Conservation (phyloP, 2,113 vertebrate species). For the Thamnophis sirtalis region DNA sequence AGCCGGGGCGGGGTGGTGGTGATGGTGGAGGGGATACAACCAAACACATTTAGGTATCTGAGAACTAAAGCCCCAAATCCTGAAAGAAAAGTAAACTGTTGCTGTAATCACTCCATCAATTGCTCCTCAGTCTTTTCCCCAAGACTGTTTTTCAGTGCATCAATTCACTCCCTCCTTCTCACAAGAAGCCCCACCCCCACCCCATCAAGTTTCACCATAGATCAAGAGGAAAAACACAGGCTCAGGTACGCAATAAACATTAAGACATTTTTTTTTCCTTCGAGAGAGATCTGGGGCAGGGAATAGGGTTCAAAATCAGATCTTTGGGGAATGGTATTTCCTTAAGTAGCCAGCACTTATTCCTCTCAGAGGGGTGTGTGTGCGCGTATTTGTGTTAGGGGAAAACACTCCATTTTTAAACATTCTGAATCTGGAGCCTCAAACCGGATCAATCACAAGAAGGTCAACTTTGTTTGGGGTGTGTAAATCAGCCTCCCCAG, state of each 20-base stretch:
- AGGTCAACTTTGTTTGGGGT: constrained; percentile 40
- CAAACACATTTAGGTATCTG: neutral
- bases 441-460: constrained; percentile 55
- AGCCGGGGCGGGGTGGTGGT: neutral
- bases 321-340: constrained; percentile 57
- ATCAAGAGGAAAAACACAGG: constrained; percentile 69
- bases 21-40: neutral
- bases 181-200: constrained; percentile 44
- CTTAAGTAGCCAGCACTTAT: constrained; percentile 57
- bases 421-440: constrained; percentile 38
- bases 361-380: constrained; percentile 25
- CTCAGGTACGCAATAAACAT: constrained; percentile 63
- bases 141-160: constrained; percentile 24
- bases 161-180: constrained; percentile 48
- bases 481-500: neutral
- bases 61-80: neutral
- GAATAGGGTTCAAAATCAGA: constrained; percentile 61
- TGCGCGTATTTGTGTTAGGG: neutral
- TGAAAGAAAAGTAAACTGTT: neutral
- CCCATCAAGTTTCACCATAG: constrained; percentile 56
- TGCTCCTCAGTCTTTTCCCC: constrained; percentile 41
- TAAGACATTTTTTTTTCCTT: constrained; percentile 34
- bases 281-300: constrained; percentile 33
- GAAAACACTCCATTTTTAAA: constrained; percentile 48
- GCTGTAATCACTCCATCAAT: neutral